Percentiles rank a stretch among this genome's conserved stretches.
These are phyloP conservation scores for Eudasyphora cyanicolor DNA, from an alignment of 2,888 invertebrate genomes.

Conservation along the genomic window DNA sequence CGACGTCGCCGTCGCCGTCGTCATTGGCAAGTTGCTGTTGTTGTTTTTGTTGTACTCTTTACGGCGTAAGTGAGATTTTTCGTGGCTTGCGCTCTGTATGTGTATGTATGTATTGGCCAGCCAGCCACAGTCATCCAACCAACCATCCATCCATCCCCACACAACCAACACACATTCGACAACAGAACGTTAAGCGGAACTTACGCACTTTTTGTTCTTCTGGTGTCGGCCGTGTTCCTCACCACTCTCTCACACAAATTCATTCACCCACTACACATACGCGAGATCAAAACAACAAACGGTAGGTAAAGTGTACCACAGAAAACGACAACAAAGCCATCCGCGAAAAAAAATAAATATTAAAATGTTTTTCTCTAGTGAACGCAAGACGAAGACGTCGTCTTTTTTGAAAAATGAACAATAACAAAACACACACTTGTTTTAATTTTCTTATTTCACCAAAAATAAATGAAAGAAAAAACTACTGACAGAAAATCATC, in stretches of 20 bases:
- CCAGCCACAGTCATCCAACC: too few relatives aligned
- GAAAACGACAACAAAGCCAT: not conserved
- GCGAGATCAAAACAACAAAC: slow-evolving; percentile 35
- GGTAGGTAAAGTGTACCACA: not conserved
- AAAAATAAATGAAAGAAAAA: not conserved
- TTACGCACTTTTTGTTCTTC: slow-evolving; percentile 49
- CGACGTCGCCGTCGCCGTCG: too few relatives aligned
- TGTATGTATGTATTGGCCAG: slow-evolving; percentile 43
- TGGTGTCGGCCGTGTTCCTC: not conserved
- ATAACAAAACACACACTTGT: slow-evolving; percentile 15
- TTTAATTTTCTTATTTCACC: not conserved
- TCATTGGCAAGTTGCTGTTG: not conserved
- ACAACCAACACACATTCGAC: slow-evolving; percentile 32
- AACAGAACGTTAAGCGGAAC: slow-evolving; percentile 54
- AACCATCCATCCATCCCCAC: too few relatives aligned
- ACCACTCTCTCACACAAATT: not conserved
- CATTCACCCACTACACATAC: slow-evolving; percentile 25
- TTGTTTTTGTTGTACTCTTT: not conserved
- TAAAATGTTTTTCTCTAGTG: not conserved
- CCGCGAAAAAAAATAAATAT: not conserved
- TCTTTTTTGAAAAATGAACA: not conserved
- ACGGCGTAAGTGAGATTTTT: not conserved
- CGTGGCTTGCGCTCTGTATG: not conserved
- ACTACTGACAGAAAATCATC: not conserved
- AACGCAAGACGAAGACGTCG: not conserved